A percentile compares a stretch with the other conserved stretches of the same genome.
phyloP scores from a whole-genome alignment of 2,888 invertebrate genomes.

The Rotaria magnacalcarata region DNA sequence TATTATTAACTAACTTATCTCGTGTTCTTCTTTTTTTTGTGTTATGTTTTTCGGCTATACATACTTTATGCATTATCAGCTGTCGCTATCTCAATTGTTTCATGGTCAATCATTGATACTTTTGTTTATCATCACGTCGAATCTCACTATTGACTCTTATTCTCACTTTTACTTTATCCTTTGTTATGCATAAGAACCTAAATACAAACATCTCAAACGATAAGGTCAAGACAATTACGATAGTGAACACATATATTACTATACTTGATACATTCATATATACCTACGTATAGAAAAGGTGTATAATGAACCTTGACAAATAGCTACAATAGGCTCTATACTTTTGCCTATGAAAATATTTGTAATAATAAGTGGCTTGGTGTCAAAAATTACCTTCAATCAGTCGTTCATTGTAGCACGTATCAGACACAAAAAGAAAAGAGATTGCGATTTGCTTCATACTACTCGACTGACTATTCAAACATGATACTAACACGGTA shows the following conservation, averaged over 20 bases:
- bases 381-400: neutral
- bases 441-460: neutral
- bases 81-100: slow-evolving; percentile 9
- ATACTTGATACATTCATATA: neutral
- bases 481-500: neutral
- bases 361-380: neutral
- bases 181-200: neutral
- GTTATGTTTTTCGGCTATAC: neutral
- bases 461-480: neutral
- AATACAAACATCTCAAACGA: neutral
- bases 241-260: no score
- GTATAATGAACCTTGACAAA: neutral
- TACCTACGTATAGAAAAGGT: neutral
- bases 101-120: neutral
- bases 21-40: no score
- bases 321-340: neutral
- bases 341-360: neutral
- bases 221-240: neutral
- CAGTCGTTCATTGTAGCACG: neutral
- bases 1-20: neutral
- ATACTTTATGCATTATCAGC: neutral
- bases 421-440: neutral
- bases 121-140: neutral
- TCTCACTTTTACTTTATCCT: neutral
- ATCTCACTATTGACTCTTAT: neutral